These are phyloP conservation scores for Neoitamus cyanurus DNA, from an alignment of 2,888 invertebrate species.

Conservation along the genomic window DNA sequence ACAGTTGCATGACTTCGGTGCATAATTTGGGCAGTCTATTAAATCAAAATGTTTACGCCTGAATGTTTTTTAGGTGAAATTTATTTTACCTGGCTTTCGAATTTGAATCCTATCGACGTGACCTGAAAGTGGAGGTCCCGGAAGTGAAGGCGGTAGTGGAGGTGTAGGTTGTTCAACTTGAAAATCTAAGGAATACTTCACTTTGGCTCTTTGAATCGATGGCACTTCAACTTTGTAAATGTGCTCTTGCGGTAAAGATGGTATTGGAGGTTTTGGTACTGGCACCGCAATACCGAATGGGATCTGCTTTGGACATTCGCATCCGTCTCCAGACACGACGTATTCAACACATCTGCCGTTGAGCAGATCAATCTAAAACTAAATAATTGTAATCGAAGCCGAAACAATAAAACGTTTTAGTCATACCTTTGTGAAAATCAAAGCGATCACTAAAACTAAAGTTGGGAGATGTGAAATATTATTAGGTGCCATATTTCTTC, in stretches of 20 bases:
- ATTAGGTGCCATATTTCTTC: background rate
- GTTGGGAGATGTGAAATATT: background rate
- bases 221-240: slow-evolving; percentile 61
- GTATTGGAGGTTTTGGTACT: slow-evolving; percentile 53
- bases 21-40: background rate
- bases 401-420: background rate
- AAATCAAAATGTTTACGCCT: background rate
- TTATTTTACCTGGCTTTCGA: slow-evolving; percentile 58
- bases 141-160: slow-evolving; percentile 49
- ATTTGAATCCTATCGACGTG: slow-evolving; percentile 59
- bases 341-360: slow-evolving; percentile 57
- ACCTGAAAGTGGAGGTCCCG: slow-evolving; percentile 57
- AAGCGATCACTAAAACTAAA: background rate
- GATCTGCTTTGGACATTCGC: slow-evolving; percentile 59
- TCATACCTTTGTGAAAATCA: background rate
- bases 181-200: slow-evolving; percentile 60
- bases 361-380: slow-evolving; percentile 53
- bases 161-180: slow-evolving; percentile 60
- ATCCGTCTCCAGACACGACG: slow-evolving; percentile 60
- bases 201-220: slow-evolving; percentile 53
- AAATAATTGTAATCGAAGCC: background rate
- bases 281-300: slow-evolving; percentile 60
- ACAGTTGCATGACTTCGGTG: background rate
- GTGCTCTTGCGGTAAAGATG: slow-evolving; percentile 54
- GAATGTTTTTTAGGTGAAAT: background rate